A percentile compares a stretch with the other conserved stretches of the same genome.
These are phyloP conservation scores for Morone chrysops DNA, from an alignment of 2,113 vertebrate species.

Conservation along the genomic window DNA sequence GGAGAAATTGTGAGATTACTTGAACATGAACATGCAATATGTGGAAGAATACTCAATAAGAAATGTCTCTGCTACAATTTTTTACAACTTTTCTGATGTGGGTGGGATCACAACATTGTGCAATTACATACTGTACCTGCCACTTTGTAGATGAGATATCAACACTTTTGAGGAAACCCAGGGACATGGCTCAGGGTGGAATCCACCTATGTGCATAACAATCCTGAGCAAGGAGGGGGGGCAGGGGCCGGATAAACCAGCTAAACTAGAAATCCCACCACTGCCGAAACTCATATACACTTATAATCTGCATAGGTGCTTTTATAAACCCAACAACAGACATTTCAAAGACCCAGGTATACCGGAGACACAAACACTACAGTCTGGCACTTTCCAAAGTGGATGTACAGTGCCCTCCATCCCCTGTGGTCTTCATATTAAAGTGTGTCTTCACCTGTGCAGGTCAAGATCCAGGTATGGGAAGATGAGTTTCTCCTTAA, in stretches of 20 bases:
- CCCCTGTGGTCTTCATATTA: neutral
- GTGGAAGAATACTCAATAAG: neutral
- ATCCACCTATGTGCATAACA: neutral
- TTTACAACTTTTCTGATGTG: too few species aligned
- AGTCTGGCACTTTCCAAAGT: neutral
- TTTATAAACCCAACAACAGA: neutral
- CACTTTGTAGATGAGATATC: neutral
- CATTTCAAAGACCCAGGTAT: neutral
- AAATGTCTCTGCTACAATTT: neutral
- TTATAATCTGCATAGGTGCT: neutral
- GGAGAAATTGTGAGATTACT: neutral
- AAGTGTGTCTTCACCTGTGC: constrained; percentile 88
- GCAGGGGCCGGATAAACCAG: constrained; percentile 6
- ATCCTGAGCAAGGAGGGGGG: neutral
- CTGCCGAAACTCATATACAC: neutral
- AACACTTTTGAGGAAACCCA: neutral
- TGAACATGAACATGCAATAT: neutral
- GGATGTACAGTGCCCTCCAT: neutral
- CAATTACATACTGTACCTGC: neutral
- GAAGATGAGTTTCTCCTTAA: constrained; percentile 97
- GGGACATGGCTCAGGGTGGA: neutral
- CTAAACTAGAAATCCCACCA: constrained; percentile 32
- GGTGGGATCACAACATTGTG: neutral
- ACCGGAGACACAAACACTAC: neutral
- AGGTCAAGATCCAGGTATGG: constrained; percentile 95